Base-by-base conservation (phyloP, 2,888 invertebrate genomes). In the Synanthedon vespiformis region DNA sequence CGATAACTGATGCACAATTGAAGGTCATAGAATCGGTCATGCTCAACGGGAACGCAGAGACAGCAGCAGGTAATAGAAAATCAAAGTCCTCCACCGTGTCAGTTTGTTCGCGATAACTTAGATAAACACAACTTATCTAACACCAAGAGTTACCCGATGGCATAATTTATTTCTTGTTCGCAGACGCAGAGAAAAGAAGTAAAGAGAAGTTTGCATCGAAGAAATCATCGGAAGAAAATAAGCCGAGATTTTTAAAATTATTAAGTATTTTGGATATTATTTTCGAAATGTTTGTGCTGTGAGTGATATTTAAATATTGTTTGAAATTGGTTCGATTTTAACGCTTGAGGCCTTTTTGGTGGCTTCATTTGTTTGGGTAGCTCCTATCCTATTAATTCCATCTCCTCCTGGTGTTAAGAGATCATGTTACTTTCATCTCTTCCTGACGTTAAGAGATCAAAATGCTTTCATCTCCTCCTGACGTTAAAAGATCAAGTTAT, bases 261-360 rank as follows among this genome's bases (percentile, higher is more conserved):
- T 59, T 81, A 0, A 74, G 64, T 49, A 65, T 84, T 0, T 53
- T 84, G 0, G 80, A 85, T 40, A 76, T 80, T 63, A 65, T 85
- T 2, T 78, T 83, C 41, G 85, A 84, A 10, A 79, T 81, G 75
- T 77, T 83, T 10, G 71, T 83, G 0, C 59, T 82, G 12, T 81
- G 68, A 63, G 40, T 16, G 13, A 40, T 44, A 22, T 47, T 27
- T 47, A 22, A 4, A 4, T 52, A 8, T 34, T 34, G 34, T 34
- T 34, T 34, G 34, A 34, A 34, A 34, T 34, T 34, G 34, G 10
- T 6, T 34, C 8, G 2, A 34, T 34, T 34, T 34, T 34, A 10
- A 34, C 8, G 5, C 5, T 2, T 22, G 22, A 22, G 22, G 5
- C 22, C 22, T 22, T 22, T 6, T 5, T 6, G 22, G 5, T 22